Evolutionary conservation across 23 tunicate genomes (phyloP).

Genomic region (Halocynthia roretzi): DNA sequence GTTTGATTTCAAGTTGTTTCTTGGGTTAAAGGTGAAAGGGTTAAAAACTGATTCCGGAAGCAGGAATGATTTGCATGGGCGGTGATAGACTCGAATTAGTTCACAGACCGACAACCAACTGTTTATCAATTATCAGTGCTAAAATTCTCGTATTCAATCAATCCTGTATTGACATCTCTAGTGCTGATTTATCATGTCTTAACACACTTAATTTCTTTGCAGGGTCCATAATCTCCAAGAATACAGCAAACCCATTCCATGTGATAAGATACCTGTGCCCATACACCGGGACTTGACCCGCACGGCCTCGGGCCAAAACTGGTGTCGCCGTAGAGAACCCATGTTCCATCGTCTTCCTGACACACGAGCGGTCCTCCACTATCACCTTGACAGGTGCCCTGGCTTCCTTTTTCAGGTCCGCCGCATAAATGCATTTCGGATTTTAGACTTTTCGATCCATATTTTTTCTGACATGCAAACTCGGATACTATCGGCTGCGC

Average conservation of each 20-base stretch:
- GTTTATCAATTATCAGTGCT: too few relatives aligned
- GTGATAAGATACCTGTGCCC: slow-evolving; percentile 33
- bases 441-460: slow-evolving; percentile 1
- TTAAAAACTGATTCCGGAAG: too few relatives aligned
- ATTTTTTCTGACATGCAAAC: slow-evolving; percentile 24
- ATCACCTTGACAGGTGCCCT: slow-evolving; percentile 72
- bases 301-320: slow-evolving; percentile 70
- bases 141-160: too few relatives aligned
- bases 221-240: slow-evolving; percentile 28
- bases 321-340: slow-evolving; percentile 72
- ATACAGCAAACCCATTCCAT: slow-evolving; percentile 63
- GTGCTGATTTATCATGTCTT: too few relatives aligned
- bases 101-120: too few relatives aligned
- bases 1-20: too few relatives aligned
- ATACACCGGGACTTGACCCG: slow-evolving; percentile 49
- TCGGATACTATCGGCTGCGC: slow-evolving; percentile 28
- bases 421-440: slow-evolving; percentile 45
- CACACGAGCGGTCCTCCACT: slow-evolving; percentile 82
- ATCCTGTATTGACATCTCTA: too few relatives aligned
- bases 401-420: slow-evolving; percentile 18
- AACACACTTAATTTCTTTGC: slow-evolving; percentile 19
- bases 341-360: slow-evolving; percentile 46
- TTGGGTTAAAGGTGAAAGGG: too few relatives aligned
- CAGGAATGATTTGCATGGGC: too few relatives aligned
- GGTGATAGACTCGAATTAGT: too few relatives aligned